Base-by-base conservation (phyloP, 2,113 vertebrate species). In the Peucedramus taeniatus region DNA sequence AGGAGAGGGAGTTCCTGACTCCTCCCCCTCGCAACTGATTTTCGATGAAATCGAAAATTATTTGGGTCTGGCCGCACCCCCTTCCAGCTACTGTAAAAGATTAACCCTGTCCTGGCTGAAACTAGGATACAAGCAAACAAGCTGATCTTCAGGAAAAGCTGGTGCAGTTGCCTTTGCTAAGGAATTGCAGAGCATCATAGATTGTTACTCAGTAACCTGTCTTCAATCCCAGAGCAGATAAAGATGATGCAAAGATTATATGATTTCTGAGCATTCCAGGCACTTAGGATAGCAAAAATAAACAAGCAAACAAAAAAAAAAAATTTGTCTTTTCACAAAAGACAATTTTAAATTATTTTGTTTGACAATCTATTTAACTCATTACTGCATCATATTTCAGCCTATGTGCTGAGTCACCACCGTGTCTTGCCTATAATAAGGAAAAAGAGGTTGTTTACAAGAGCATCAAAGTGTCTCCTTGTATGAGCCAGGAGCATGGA, bases 41-140 rank as follows among this genome's bases (percentile, higher is more conserved):
- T n/a, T n/a, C n/a, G n/a, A 4, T 2, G 7, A 75, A 24, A 56
- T 20, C 1, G 0, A 75, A 17, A 56, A 56, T 17, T 30, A n/a
- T 57, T 75, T 0, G 0, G 13, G 35, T 57, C 7, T 85, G 42
- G 51, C 16, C 30, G 30, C 3, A 3, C 7, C 24, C 15, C 11
- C 13, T 57, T 50, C 51, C 24, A 5, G 8, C 35, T 50, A 6
- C 20, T 42, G 35, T 9, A n/a, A 49, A 20, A 57, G 0, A 57
- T 57, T 30, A 35, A 35, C 42, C 24, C 51, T 65, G 20, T 31
- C 35, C 26, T 59, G 26, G 31, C 37, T 50, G 37, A 44, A 75
- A 40, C 11, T 28, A 56, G 40, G 50, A 26, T 31, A 42, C 35
- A 64, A 69, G 39, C 11, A 53, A 74, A 54, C 19, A 59, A 78